A percentile compares a stretch with the other conserved stretches of the same genome.
Evolutionary conservation across 2,797 vertebrate species (phyloP).

Genomic region (Coreius guichenoti): DNA sequence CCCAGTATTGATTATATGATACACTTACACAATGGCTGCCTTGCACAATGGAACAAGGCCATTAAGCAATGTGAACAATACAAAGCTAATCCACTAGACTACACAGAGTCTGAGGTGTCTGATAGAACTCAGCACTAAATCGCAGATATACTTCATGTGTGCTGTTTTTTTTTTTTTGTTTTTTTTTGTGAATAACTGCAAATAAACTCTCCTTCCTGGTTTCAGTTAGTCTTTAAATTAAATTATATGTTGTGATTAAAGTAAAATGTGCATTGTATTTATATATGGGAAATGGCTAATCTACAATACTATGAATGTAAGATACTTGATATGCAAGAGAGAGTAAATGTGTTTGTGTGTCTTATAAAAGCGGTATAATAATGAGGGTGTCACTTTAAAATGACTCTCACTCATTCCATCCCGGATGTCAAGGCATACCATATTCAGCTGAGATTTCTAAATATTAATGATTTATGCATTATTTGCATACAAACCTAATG

Average conservation of each 20-base stretch:
- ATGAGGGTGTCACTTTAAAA: constrained; percentile 70
- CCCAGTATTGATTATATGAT: constrained; percentile 80
- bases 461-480: constrained; percentile 83
- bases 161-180: not conserved
- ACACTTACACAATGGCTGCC: constrained; percentile 74
- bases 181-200: not conserved
- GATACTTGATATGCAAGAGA: constrained; percentile 20
- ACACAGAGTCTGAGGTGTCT: constrained; percentile 57
- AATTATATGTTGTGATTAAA: not conserved
- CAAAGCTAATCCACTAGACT: constrained; percentile 65
- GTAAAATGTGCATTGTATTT: not conserved
- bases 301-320: not conserved
- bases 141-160: constrained; percentile 30
- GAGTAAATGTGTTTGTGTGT: constrained; percentile 55
- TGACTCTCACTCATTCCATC: constrained; percentile 24
- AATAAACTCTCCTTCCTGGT: not conserved
- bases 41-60: constrained; percentile 70
- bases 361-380: constrained; percentile 70
- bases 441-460: constrained; percentile 57
- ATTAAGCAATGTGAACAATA: constrained; percentile 75
- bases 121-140: constrained; percentile 38
- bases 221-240: not conserved
- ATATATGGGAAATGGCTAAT: not conserved
- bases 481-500: constrained; percentile 86
- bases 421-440: constrained; percentile 24